Evolutionary conservation across 64 coral and sea anemone species (phyloP).

Genomic region (Pocillopora damicornis): DNA sequence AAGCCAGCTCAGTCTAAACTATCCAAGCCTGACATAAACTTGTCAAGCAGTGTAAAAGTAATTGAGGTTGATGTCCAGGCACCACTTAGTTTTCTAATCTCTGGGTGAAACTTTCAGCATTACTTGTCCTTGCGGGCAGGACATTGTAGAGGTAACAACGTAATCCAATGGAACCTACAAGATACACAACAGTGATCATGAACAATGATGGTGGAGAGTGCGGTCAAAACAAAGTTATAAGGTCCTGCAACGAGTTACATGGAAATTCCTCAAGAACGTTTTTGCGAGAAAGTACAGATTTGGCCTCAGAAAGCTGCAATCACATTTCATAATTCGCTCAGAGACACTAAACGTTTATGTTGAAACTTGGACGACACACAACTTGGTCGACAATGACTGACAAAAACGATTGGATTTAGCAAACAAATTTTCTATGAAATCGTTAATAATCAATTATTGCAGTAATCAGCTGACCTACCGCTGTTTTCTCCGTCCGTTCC

Average conservation of each 20-base stretch:
- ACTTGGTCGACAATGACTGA: no score
- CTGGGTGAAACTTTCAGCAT: background rate
- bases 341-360: no score
- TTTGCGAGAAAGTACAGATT: no score
- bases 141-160: background rate
- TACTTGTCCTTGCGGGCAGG: background rate
- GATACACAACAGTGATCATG: background rate
- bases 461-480: background rate
- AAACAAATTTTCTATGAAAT: no score
- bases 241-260: background rate
- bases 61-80: background rate
- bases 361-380: no score
- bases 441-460: no score
- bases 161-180: background rate
- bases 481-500: slow-evolving; percentile 14
- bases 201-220: background rate
- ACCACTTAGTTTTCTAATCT: background rate
- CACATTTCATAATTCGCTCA: no score
- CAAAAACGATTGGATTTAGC: no score
- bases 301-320: no score
- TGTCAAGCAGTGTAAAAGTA: background rate
- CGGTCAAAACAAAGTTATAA: background rate
- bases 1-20: background rate
- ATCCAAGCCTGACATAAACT: background rate
- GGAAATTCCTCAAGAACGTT: no score